Conservation (phyloP, 1,140 invertebrate species). For the Pentalonia nigronervosa region DNA sequence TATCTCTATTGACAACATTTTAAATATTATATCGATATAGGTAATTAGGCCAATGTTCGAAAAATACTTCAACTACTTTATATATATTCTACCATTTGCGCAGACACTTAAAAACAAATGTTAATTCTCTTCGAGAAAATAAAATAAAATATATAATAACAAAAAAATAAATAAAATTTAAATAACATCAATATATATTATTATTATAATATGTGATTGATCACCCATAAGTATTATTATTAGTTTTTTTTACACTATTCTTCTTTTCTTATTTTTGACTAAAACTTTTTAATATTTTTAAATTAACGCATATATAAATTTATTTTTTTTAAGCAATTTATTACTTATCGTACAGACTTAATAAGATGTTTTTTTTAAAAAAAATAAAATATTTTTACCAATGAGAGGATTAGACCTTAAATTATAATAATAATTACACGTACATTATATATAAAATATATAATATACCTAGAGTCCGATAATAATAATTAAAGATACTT, state of each 20-base stretch:
- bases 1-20: neutral
- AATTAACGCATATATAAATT: slow-evolving; percentile 47
- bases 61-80: neutral
- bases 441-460: neutral
- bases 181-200: neutral
- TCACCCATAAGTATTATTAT: slow-evolving; percentile 56
- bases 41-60: neutral
- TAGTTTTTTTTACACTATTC: slow-evolving; percentile 35
- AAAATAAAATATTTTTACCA: slow-evolving; percentile 54
- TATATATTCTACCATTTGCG: neutral
- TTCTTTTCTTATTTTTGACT: slow-evolving; percentile 43
- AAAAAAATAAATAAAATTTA: neutral
- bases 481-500: slow-evolving; percentile 30
- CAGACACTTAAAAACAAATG: neutral
- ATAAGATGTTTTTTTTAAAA: slow-evolving; percentile 23
- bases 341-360: slow-evolving; percentile 43
- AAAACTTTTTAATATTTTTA: slow-evolving; percentile 51
- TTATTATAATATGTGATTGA: slow-evolving; percentile 28
- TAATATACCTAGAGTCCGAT: slow-evolving; percentile 3
- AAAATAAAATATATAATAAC: slow-evolving; percentile 20
- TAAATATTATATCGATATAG: neutral
- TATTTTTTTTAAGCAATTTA: slow-evolving; percentile 56
- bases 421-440: slow-evolving; percentile 7
- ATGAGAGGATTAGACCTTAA: slow-evolving; percentile 58
- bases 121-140: neutral